These are phyloP conservation scores for Lagocephalus sceleratus DNA, from an alignment of 2,797 vertebrate species.

Conservation along the genomic window DNA sequence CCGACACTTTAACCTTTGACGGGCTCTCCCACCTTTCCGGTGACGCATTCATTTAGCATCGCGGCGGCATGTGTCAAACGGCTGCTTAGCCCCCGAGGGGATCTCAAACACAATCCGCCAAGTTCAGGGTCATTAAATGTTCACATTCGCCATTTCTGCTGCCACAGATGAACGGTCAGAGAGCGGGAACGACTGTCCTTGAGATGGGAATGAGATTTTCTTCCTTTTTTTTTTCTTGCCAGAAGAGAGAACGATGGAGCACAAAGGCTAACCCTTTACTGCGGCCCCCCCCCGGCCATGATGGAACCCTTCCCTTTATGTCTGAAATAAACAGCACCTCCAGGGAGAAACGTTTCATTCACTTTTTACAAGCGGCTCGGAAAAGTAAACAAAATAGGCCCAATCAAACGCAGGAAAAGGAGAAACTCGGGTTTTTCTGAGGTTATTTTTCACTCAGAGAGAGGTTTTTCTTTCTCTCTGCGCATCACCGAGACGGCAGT, in stretches of 20 bases:
- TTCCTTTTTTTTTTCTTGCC: neutral
- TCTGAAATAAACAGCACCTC: constrained; percentile 15
- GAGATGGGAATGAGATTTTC: constrained; percentile 50
- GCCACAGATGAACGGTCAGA: constrained; percentile 53
- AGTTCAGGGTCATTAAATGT: constrained; percentile 64
- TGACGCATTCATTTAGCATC: constrained; percentile 54
- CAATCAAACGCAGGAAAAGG: too few species aligned
- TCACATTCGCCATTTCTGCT: constrained; percentile 34
- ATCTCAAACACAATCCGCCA: constrained; percentile 65
- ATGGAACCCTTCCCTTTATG: constrained; percentile 27
- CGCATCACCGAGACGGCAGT: constrained; percentile 4
- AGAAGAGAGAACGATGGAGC: constrained; percentile 10
- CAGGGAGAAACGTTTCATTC: too few species aligned
- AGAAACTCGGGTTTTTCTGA: neutral
- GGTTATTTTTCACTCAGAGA: neutral
- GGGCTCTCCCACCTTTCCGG: constrained; percentile 25
- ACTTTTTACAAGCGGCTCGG: too few species aligned
- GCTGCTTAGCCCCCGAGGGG: constrained; percentile 56
- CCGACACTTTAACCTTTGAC: constrained; percentile 53
- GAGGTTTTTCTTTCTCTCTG: neutral
- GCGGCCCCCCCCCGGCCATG: constrained; percentile 9
- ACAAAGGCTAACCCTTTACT: constrained; percentile 19
- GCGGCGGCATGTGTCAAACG: constrained; percentile 62
- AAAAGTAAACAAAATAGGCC: neutral
- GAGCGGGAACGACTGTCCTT: constrained; percentile 48